These are phyloP conservation scores for Plebejus argus DNA, from an alignment of 2,888 invertebrate genomes.

Conservation along the genomic window DNA sequence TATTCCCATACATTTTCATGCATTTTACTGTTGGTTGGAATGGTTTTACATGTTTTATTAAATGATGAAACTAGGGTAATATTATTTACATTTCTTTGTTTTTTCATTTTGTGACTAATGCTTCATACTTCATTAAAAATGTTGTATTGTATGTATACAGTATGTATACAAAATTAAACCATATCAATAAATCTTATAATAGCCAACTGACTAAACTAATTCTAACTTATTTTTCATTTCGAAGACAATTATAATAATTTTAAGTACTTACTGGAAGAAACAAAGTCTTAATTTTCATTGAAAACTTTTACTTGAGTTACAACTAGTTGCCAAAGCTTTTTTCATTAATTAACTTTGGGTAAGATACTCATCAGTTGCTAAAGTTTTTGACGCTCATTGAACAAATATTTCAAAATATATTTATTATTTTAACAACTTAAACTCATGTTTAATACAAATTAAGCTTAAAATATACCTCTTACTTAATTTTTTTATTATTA, in stretches of 20 bases:
- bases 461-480: not conserved
- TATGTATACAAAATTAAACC: not conserved
- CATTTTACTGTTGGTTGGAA: not conserved
- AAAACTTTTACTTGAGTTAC: not conserved
- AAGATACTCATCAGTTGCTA: not conserved
- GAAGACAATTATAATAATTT: not conserved
- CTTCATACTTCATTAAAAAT: too few relatives aligned
- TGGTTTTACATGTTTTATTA: not conserved
- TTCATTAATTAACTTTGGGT: not conserved
- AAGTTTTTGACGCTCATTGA: not conserved
- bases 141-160: not conserved
- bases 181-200: constrained; percentile 15
- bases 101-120: too few relatives aligned
- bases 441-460: not conserved
- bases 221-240: not conserved
- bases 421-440: not conserved
- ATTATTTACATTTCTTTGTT: too few relatives aligned
- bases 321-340: not conserved
- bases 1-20: not conserved
- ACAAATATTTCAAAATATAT: not conserved
- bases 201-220: not conserved
- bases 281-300: not conserved
- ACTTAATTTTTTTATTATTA: not conserved
- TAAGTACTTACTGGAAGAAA: not conserved
- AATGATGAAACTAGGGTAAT: not conserved